Percentiles rank a stretch among this genome's conserved stretches.
These are phyloP conservation scores for Amphiprion ocellaris DNA, from an alignment of 2,113 vertebrate species.

Conservation along the genomic window DNA sequence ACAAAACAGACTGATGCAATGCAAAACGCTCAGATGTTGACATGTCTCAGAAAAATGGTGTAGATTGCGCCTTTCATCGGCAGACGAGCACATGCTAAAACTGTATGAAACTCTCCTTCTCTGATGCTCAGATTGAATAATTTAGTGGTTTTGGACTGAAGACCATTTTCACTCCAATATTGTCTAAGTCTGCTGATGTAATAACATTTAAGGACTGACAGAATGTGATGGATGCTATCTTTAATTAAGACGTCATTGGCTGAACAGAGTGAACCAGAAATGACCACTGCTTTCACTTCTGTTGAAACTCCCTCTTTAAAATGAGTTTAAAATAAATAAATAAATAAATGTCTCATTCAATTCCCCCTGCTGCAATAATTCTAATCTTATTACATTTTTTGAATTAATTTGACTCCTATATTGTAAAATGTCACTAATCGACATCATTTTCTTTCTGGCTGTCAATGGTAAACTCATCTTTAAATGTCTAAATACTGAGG, in stretches of 20 bases:
- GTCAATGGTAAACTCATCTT: neutral
- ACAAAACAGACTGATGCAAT: neutral
- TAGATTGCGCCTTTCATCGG: too few relatives aligned
- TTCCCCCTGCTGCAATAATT: too few relatives aligned
- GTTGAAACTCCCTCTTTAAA: neutral
- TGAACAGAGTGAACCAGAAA: conserved; percentile 38
- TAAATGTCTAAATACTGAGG: neutral
- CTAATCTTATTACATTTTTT: too few relatives aligned
- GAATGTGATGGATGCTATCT: conserved; percentile 33
- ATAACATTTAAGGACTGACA: conserved; percentile 42
- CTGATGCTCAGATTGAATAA: conserved; percentile 43
- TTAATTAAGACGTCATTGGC: conserved; percentile 32
- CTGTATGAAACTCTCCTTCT: conserved; percentile 8
- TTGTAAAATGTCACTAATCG: neutral
- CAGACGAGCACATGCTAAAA: neutral
- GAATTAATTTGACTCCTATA: too few relatives aligned
- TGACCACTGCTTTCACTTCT: conserved; percentile 37
- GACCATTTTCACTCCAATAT: conserved; percentile 28
- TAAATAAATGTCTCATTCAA: too few relatives aligned
- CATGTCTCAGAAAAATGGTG: too few relatives aligned
- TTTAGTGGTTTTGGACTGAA: conserved; percentile 22
- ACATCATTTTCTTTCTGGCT: neutral
- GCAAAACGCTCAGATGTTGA: neutral
- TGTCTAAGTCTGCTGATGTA: conserved; percentile 13
- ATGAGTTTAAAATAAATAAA: neutral